Evolutionary conservation across 2,797 vertebrate species (phyloP), one percentile per base, ranked within the genome.

Genomic region (Aratinga solstitialis): DNA sequence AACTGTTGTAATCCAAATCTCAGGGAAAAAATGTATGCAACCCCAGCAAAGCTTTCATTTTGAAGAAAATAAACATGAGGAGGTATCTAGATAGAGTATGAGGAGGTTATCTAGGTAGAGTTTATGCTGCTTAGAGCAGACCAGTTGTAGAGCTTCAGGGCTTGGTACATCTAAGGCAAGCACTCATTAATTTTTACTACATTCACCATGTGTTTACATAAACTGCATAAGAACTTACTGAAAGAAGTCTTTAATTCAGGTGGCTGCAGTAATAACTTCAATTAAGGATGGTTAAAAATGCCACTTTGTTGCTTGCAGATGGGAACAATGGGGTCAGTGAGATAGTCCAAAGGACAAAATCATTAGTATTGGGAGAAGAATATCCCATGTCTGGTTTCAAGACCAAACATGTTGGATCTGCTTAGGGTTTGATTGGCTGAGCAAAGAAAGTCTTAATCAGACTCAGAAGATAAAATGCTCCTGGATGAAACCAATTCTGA

Each of bases 291-390:
- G 5, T 51, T 87, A 9, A 89, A 89, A 91, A 75, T 38, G 11
- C 2, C 21, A 21, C 38, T 66, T 54, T 23, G 7, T 50, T 69
- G n/a, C 40, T 47, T 73, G 27, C 7, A 80, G 43, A 62, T 54
- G 36, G 27, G 34, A 50, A 83, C 26, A 86, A 38, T 4, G 7
- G 2, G 5, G 4, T 2, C 36, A 36, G 11, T 13, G 43, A 71
- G 16, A 8, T 0, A 67, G 4, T 23, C 13, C 20, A 69, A 66
- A 88, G 43, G 6, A 65, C 0, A 0, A 63, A 84, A 47, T 51
- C 16, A 40, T 83, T 36, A 38, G 2, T 34, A 62, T 48, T 9
- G 0, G 0, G 0, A 48, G 12, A 54, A 81, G 36, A 63, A 40
- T 15, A 61, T 45, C 11, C 11, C 2, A 0, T 32, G 8, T 51